These are phyloP conservation scores for Decapterus maruadsi DNA, from an alignment of 2,797 vertebrate genomes.

Conservation along the genomic window DNA sequence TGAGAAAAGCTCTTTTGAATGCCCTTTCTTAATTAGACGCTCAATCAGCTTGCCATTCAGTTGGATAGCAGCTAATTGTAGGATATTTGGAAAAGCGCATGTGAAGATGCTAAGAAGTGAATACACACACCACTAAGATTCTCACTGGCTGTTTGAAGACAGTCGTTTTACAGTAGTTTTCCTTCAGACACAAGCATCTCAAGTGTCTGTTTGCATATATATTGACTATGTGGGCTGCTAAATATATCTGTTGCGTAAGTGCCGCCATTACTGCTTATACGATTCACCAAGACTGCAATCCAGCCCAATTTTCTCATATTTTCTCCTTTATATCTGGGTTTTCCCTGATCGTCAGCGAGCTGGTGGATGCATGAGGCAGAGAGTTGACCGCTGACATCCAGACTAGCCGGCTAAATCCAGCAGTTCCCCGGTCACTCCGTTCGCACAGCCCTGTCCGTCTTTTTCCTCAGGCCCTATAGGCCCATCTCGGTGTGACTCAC, in stretches of 20 bases:
- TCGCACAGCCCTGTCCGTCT: conserved; percentile 31
- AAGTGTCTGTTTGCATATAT: background rate
- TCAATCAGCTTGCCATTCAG: background rate
- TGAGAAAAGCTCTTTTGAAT: conserved; percentile 13
- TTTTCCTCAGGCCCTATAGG: conserved; percentile 30
- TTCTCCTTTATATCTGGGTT: background rate
- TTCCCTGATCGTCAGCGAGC: conserved; percentile 4
- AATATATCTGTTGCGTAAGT: conserved; percentile 31
- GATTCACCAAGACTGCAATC: background rate
- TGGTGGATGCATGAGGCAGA: background rate
- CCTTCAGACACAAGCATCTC: background rate
- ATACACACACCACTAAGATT: background rate
- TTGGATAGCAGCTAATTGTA: background rate
- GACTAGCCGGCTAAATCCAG: conserved; percentile 10
- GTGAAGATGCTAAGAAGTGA: background rate
- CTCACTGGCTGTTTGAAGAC: background rate
- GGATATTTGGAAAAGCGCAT: background rate
- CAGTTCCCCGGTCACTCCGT: conserved; percentile 11
- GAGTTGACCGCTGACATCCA: conserved; percentile 4
- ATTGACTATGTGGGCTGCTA: background rate
- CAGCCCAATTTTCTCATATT: background rate
- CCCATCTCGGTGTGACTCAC: conserved; percentile 61
- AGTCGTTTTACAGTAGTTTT: background rate
- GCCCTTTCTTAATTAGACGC: background rate
- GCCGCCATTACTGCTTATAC: conserved; percentile 2